phyloP scores from a whole-genome alignment of 2,113 vertebrate species.

The Salvelinus fontinalis region DNA sequence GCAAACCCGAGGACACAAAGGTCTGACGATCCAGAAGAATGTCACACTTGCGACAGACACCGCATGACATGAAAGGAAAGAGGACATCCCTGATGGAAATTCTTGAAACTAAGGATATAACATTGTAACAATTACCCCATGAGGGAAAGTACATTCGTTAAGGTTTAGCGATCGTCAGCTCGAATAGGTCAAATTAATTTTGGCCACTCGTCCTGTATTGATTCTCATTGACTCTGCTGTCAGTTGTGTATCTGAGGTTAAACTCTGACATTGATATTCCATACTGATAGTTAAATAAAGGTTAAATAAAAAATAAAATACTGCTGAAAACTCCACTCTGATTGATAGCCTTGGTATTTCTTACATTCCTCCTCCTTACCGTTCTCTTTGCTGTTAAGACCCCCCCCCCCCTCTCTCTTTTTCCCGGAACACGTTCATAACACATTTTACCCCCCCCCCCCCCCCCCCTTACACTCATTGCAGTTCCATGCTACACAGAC shows the following conservation, averaged over 20 bases:
- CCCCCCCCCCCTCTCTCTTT: slow-evolving; percentile 24
- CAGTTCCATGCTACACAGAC: slow-evolving; percentile 29
- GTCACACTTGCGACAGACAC: too few species aligned
- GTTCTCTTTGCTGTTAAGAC: slow-evolving; percentile 16
- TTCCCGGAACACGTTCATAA: too few species aligned
- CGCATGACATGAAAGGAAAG: not conserved
- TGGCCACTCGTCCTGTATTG: slow-evolving; percentile 6
- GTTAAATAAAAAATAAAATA: too few species aligned
- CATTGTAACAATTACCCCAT: not conserved
- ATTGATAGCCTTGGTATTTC: slow-evolving; percentile 50
- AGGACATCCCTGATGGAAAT: not conserved
- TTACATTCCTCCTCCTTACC: slow-evolving; percentile 14
- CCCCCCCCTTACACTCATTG: slow-evolving; percentile 33
- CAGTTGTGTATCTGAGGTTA: slow-evolving; percentile 3
- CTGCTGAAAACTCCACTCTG: slow-evolving; percentile 16
- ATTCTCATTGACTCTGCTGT: not conserved
- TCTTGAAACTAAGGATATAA: not conserved
- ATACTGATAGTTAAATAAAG: too few species aligned
- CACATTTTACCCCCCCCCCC: not conserved
- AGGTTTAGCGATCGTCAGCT: slow-evolving; percentile 3
- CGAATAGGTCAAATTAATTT: slow-evolving; percentile 16
- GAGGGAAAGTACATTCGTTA: not conserved
- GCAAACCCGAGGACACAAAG: too few species aligned
- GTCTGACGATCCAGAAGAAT: too few species aligned
- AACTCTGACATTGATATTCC: not conserved